Evolutionary conservation across 2,113 vertebrate genomes (phyloP), one percentile per base, ranked within the genome.

Genomic region (Catharus bicknelli): DNA sequence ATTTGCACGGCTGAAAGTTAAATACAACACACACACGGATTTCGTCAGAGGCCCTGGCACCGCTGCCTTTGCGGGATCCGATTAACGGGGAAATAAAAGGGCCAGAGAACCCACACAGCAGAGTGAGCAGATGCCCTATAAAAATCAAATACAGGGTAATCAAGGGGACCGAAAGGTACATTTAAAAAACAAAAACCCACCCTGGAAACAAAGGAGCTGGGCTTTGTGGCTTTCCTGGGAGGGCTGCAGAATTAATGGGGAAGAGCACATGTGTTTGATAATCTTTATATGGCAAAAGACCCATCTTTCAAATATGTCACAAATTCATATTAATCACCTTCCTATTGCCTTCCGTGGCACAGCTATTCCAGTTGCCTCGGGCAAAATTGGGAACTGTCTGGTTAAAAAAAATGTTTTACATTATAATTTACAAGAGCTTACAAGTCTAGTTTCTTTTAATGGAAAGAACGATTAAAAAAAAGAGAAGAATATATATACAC

Each of bases 281-380:
- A 96, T 96, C 94, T 97, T 96, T 96, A 97, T 96, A 96, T 96
- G 97, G 96, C 96, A 96, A 95, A 96, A 96, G 96, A 95, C 81
- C 95, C 95, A 97, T 97, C 96, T 96, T 96, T 96, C 96, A 97
- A 96, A 95, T 92, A 95, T 96, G 96, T 97, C 97, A 97, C 94
- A 92, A 95, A 95, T 95, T 96, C 95, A 90, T 95, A 97, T 97
- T 94, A 96, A 97, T 97, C 96, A 92, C 96, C 90, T 95, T 96
- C 91, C 93, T 86, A 83, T 86, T 84, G 95, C 95, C 90, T 90
- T 94, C 83, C 64, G 79, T 86, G 84, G 95, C 78, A 40, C 83
- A 90, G 96, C 93, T 90, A 89, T 91, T 86, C 93, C 95, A 83
- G 73, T 96, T 83, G 96, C 96, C 95, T 64, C 66, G 89, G 95